Conservation (phyloP, 2,888 invertebrate genomes). For the Melipona beecheii region DNA sequence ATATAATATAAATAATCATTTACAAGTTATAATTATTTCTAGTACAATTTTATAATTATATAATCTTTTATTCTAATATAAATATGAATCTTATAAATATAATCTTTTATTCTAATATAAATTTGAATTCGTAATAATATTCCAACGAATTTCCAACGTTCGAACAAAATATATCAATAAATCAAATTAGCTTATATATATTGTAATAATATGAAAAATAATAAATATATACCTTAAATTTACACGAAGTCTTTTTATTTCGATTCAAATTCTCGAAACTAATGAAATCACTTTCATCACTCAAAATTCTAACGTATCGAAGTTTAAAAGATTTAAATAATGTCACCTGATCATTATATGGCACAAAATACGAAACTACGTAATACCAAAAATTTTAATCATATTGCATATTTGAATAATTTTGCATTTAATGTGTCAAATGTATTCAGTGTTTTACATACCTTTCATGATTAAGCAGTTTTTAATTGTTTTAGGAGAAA, state of each 20-base stretch:
- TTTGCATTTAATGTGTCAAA: not conserved
- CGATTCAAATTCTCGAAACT: not conserved
- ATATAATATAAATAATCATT: too few relatives aligned
- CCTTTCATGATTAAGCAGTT: not conserved
- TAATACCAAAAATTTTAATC: not conserved
- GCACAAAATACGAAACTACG: slow-evolving; percentile 14
- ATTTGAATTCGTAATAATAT: not conserved
- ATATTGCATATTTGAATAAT: not conserved
- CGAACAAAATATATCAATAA: not conserved
- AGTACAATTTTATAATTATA: not conserved
- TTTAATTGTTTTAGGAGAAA: not conserved
- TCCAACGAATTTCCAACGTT: not conserved
- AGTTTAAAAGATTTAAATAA: not conserved
- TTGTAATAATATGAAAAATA: not conserved
- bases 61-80: too few relatives aligned
- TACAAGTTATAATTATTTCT: not conserved
- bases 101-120: too few relatives aligned
- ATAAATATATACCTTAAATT: not conserved
- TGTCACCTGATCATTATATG: not conserved
- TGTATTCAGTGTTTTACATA: not conserved
- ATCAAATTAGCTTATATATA: not conserved
- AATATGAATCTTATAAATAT: not conserved
- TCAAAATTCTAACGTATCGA: not conserved
- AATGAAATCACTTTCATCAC: not conserved
- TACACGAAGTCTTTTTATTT: not conserved